Evolutionary conservation across 37 sponge, comb jelly and placozoan genomes (phyloP).

Genomic region (Axinella damicornis): DNA sequence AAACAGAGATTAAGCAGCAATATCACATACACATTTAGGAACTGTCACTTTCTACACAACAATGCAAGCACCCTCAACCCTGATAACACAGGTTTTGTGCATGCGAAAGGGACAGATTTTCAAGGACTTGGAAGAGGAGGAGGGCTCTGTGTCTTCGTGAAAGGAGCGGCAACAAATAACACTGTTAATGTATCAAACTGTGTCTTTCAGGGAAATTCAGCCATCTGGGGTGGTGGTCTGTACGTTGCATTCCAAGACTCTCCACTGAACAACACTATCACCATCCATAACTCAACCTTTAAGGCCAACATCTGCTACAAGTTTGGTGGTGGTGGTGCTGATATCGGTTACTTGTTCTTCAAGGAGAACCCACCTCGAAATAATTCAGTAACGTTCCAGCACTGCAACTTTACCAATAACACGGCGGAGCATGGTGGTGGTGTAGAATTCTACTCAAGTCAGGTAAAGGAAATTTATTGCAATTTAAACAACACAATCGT

Average conservation of each 20-base stretch:
- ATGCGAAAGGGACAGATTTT: no score
- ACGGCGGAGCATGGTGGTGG: neutral
- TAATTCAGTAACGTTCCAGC: neutral
- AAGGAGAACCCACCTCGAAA: neutral
- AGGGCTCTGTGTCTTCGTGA: neutral
- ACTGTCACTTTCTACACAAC: neutral
- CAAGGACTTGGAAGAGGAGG: slow-evolving; percentile 10
- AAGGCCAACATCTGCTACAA: neutral
- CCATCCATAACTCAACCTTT: neutral
- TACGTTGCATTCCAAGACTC: neutral
- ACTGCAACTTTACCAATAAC: slow-evolving; percentile 1
- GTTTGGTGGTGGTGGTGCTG: neutral
- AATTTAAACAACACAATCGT: neutral
- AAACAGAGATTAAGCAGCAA: no score
- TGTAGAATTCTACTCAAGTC: neutral
- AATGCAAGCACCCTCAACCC: neutral
- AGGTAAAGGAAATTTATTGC: neutral
- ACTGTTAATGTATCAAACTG: neutral
- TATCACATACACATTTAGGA: neutral
- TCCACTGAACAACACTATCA: neutral
- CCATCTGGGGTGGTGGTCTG: slow-evolving; percentile 10
- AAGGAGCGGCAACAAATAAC: neutral
- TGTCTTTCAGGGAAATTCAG: neutral
- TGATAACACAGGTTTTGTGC: neutral
- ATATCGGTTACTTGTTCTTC: neutral